Evolutionary conservation across 2,888 invertebrate species (phyloP), one percentile per base, ranked within the genome.

Genomic region (Apantesis nais): DNA sequence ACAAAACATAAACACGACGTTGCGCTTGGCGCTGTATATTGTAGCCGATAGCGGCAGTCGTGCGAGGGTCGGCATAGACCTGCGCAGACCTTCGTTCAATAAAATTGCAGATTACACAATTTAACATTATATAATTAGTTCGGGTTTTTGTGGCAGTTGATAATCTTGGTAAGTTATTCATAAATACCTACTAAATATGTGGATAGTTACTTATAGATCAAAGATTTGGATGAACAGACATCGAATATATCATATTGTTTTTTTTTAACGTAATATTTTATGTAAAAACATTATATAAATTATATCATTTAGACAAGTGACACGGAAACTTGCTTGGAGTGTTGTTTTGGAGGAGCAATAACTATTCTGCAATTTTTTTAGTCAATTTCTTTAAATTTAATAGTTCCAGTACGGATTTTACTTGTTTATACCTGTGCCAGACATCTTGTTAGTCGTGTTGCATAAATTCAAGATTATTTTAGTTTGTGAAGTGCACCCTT

Each of bases 61-160:
- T 64, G 60, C 67, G 71, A 68, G 68, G 68, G 67, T 71, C 65
- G 61, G 44, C 65, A 29, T 14, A 25, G 14, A 58, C 44, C 62
- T 31, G 44, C 66, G 64, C 64, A 68, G 78, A 74, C 78, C 75
- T 78, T 75, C 71, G 73, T 78, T 68, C 64, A 73, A 37, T 70
- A 74, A 77, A 66, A 75, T 76, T 80, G 72, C 75, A 73, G 78
- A 76, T 78, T 82, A 72, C 80, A 77, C 78, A 75, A 82, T 76
- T 77, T 67, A 70, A 67, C 52, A 69, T 76, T 80, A 80, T 70
- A 75, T 77, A 75, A 75, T 78, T 68, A 76, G n/a, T 66, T 67
- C 65, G 48, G 62, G 60, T 73, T 67, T 77, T 34, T 68, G 41
- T 66, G 62, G 44, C n/a, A 25, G 22, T 48, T 68, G 65, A 55